Evolutionary conservation across 37 sponge, comb jelly and placozoan genomes (phyloP), one percentile per base, ranked within the genome.

Genomic region (Cliona cf. orientalis): DNA sequence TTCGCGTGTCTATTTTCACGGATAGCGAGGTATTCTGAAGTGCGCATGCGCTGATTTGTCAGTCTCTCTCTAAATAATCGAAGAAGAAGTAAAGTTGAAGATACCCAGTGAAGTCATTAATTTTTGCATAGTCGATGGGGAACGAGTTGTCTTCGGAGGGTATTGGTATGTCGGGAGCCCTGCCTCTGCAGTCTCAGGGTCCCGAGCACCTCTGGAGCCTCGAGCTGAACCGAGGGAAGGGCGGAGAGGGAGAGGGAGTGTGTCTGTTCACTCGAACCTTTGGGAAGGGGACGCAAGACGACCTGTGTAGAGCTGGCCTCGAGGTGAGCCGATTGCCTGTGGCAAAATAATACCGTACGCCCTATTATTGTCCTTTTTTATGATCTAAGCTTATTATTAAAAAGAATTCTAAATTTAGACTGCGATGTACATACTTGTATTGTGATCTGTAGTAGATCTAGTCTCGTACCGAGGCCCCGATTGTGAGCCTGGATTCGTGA

Each of bases 271-370:
- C 29, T 9, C 37, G 75, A 11, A 64, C 21, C 5, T 55, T 53
- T 49, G 69, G 43, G 19, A 22, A 3, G 17, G 71, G 45, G 0
- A 38, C 62, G 29, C 34, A 37, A 38, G 61, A 21, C 1, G 72
- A 71, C 22, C 60, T 42, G 19, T 81, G 82, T 32, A 56, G 46
- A 22, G 3, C 62, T 37, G 71, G 44, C 7, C 26, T 81, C 3
- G 72, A 81, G 71, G 82, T 81, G 37, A 31, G 78, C 26, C 2
- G 32, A 37, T 21, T 19, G 49, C 45, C 29, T n/a, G 25, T 71
- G 5, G 5, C 49, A 44, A n/a, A 31, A 23, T 34, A 21, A 67
- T 33, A 23, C 5, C 36, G 14, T n/a, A n/a, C n/a, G n/a, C n/a
- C n/a, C n/a, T n/a, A 49, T 49, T 49, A 49, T 49, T 49, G 11